Conservation (phyloP, 2,113 vertebrate species). For the Chamaea fasciata region DNA sequence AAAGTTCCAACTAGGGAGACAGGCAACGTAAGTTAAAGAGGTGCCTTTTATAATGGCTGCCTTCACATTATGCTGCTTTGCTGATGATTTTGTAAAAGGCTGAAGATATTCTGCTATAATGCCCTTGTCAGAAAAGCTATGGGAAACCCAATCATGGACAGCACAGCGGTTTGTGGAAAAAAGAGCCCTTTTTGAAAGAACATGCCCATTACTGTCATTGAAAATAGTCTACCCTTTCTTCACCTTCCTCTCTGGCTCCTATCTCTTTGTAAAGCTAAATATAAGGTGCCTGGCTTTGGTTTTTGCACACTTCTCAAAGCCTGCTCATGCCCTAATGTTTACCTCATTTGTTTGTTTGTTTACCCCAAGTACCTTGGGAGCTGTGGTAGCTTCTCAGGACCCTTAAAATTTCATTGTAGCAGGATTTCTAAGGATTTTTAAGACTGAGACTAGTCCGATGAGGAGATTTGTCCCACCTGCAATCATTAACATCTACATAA, state of each 20-base stretch:
- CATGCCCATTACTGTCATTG: not conserved
- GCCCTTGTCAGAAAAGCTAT: not conserved
- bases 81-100: not conserved
- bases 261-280: not conserved
- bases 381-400: not conserved
- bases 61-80: not conserved
- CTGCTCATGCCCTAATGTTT: rapidly evolving
- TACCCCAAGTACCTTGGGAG: not conserved
- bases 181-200: not conserved
- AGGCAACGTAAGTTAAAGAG: not conserved
- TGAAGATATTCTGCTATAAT: not conserved
- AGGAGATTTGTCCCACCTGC: not conserved
- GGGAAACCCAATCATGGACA: not conserved
- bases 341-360: too few relatives aligned
- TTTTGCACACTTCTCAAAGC: not conserved
- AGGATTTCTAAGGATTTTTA: not conserved
- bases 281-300: not conserved
- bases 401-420: not conserved
- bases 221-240: not conserved
- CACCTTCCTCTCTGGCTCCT: not conserved
- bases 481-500: not conserved
- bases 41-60: not conserved
- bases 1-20: not conserved
- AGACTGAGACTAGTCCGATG: not conserved
- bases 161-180: not conserved